Percentiles rank a stretch among this genome's conserved stretches.
These are phyloP conservation scores for Oryzias curvinotus DNA, from an alignment of 2,113 vertebrate species.

Conservation along the genomic window DNA sequence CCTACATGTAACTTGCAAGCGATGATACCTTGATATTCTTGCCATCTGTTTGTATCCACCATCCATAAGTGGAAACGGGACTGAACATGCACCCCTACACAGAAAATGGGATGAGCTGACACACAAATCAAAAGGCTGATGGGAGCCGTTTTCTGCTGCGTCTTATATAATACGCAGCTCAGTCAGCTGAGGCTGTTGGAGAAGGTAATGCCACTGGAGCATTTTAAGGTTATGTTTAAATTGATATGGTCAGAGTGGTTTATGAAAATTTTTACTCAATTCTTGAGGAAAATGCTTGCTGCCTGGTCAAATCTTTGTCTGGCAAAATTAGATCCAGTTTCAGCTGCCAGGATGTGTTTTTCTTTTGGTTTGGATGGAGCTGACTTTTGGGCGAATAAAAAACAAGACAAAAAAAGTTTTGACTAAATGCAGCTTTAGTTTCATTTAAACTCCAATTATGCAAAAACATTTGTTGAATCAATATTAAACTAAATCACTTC, in stretches of 20 bases:
- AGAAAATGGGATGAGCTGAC: constrained; percentile 41
- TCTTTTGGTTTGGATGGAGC: constrained; percentile 27
- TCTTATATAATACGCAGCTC: constrained; percentile 46
- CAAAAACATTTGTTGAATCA: too few species aligned
- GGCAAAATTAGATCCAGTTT: constrained; percentile 48
- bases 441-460: too few species aligned
- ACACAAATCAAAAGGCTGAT: constrained; percentile 52
- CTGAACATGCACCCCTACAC: constrained; percentile 22
- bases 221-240: constrained; percentile 44
- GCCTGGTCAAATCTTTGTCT: constrained; percentile 47
- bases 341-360: constrained; percentile 46
- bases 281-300: constrained; percentile 41
- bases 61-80: constrained; percentile 48
- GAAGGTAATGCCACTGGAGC: constrained; percentile 46
- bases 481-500: too few species aligned
- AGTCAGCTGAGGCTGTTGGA: constrained; percentile 49
- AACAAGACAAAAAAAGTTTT: too few species aligned
- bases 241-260: constrained; percentile 51
- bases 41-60: constrained; percentile 63
- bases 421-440: too few species aligned
- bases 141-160: constrained; percentile 27
- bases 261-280: constrained; percentile 45
- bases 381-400: too few species aligned
- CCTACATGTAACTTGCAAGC: constrained; percentile 46
- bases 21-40: constrained; percentile 36